Percentiles rank a stretch among this genome's conserved stretches.
Conservation (phyloP, 2,888 invertebrate species). For the Agriopis marginaria region DNA sequence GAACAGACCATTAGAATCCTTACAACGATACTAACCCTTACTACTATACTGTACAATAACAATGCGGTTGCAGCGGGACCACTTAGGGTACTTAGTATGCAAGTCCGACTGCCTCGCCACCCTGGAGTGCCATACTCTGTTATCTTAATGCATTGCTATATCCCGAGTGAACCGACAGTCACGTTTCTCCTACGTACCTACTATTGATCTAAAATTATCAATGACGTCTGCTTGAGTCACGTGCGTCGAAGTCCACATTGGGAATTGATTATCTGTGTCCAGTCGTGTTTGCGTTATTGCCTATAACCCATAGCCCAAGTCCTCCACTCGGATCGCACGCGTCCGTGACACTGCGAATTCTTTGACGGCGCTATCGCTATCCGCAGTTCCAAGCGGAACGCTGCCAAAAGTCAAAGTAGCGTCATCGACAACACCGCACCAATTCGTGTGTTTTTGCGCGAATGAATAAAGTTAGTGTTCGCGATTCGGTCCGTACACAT, state of each 20-base stretch:
- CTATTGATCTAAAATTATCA: conserved; percentile 55
- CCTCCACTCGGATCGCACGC: conserved; percentile 51
- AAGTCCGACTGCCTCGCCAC: conserved; percentile 38
- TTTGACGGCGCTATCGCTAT: conserved; percentile 52
- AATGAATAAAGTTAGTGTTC: conserved; percentile 57
- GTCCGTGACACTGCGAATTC: conserved; percentile 62
- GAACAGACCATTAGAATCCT: conserved; percentile 9
- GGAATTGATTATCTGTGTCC: conserved; percentile 21
- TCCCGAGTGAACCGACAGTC: conserved; percentile 44
- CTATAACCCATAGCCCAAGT: conserved; percentile 54
- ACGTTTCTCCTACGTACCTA: conserved; percentile 44
- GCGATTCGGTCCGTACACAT: conserved; percentile 57
- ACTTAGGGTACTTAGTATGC: conserved; percentile 48
- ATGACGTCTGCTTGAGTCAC: conserved; percentile 48
- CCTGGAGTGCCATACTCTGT: conserved; percentile 44
- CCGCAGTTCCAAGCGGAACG: conserved; percentile 53
- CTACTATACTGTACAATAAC: conserved; percentile 41
- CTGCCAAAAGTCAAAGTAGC: conserved; percentile 46
- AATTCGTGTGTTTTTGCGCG: conserved; percentile 50
- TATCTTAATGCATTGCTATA: conserved; percentile 42
- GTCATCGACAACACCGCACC: conserved; percentile 51
- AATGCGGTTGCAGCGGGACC: conserved; percentile 59
- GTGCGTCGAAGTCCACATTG: conserved; percentile 41
- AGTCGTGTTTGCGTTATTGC: conserved; percentile 14
- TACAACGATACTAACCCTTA: neutral